Percentiles rank a stretch among this genome's conserved stretches.
Evolutionary conservation across 2,113 vertebrate genomes (phyloP).

Genomic region (Gallinago paraguaiae): DNA sequence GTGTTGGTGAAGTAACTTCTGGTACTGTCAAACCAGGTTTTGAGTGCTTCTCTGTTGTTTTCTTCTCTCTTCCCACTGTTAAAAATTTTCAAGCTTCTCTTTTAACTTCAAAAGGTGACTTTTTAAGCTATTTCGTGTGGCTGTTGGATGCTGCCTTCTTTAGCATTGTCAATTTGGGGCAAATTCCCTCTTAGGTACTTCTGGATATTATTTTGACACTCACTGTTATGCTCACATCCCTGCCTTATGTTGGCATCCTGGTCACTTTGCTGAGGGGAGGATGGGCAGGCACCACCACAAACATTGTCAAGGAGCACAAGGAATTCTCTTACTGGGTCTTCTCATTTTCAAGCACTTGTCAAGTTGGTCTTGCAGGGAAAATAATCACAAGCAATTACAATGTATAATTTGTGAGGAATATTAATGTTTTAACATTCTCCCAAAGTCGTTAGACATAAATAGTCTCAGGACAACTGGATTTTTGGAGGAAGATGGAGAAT

Average conservation of each 20-base stretch:
- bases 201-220: background rate
- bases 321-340: background rate
- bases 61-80: background rate
- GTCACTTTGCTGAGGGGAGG: rapidly evolving
- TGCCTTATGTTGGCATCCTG: background rate
- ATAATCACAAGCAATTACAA: background rate
- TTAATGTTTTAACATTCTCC: background rate
- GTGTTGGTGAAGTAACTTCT: background rate
- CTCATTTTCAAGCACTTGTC: background rate
- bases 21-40: background rate
- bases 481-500: background rate
- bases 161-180: rapidly evolving
- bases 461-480: background rate
- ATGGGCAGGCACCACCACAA: background rate
- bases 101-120: background rate
- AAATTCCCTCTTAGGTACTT: background rate
- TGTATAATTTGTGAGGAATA: background rate
- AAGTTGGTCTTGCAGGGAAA: background rate
- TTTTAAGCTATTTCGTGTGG: background rate
- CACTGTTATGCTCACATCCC: background rate
- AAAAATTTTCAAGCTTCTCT: background rate
- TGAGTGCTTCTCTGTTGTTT: background rate
- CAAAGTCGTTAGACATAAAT: background rate
- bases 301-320: background rate
- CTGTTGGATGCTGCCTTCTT: background rate